phyloP scores from a whole-genome alignment of 2,113 vertebrate species.

The Penelope pileata region DNA sequence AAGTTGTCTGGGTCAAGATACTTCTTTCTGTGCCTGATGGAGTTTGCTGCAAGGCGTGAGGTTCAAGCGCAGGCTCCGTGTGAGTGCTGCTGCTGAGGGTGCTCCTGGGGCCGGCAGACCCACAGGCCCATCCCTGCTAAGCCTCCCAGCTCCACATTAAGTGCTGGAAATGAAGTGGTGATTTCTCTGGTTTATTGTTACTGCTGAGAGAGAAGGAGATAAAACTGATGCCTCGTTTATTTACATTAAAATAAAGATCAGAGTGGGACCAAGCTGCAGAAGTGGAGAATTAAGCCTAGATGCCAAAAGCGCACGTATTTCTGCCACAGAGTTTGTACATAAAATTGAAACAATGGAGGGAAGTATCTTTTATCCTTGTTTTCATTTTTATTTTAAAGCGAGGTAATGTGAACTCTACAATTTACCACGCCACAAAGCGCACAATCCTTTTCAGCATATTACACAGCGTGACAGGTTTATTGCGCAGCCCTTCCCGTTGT shows the following conservation, averaged over 20 bases:
- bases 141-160: not conserved
- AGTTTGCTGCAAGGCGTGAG: not conserved
- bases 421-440: not conserved
- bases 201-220: conserved; percentile 28
- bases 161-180: not conserved
- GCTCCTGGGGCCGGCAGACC: rapidly evolving
- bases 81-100: too few relatives aligned
- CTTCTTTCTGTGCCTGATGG: not conserved
- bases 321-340: conserved; percentile 55
- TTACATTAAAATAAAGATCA: conserved; percentile 66
- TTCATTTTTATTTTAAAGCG: conserved; percentile 67
- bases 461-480: conserved; percentile 57
- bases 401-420: conserved; percentile 22
- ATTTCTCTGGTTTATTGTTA: conserved; percentile 50
- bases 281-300: not conserved
- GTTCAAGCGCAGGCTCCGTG: too few relatives aligned
- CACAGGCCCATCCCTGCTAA: not conserved
- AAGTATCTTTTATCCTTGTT: conserved; percentile 68
- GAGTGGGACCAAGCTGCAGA: conserved; percentile 30
- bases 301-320: conserved; percentile 4
- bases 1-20: not conserved
- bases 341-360: conserved; percentile 66
- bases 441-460: conserved; percentile 50
- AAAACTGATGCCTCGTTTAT: conserved; percentile 58
- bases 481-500: conserved; percentile 19